Evolutionary conservation across 2,113 vertebrate genomes (phyloP).

Genomic region (Vidua chalybeata): DNA sequence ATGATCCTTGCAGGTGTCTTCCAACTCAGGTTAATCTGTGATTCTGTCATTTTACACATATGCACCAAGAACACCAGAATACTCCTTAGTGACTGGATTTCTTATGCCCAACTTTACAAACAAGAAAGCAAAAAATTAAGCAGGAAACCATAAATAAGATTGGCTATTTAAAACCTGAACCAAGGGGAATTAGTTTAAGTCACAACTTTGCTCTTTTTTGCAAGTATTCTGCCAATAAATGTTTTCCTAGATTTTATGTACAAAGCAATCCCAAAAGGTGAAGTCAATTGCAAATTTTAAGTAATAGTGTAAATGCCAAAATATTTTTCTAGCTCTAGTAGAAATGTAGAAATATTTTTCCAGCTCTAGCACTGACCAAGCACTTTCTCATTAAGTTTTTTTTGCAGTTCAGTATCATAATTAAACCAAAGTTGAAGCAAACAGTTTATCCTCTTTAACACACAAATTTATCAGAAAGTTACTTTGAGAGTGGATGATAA

Average conservation of each 20-base stretch:
- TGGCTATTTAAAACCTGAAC: neutral
- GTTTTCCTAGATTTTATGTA: neutral
- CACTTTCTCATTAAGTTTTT: neutral
- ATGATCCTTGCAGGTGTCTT: neutral
- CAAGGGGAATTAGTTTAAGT: neutral
- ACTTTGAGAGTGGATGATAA: constrained; percentile 2
- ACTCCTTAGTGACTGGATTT: neutral
- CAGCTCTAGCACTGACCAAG: neutral
- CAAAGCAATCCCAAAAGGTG: neutral
- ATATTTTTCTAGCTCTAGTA: neutral
- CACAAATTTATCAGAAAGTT: constrained; percentile 25
- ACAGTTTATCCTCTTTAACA: neutral
- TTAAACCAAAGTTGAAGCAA: constrained; percentile 10
- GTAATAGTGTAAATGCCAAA: neutral
- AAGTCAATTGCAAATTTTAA: neutral
- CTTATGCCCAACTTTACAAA: neutral
- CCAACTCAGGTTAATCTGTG: neutral
- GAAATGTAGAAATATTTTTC: neutral
- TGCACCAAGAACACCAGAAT: neutral
- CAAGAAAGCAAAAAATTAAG: neutral
- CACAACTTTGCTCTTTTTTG: neutral
- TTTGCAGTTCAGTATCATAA: neutral
- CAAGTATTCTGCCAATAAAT: neutral
- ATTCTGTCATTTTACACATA: neutral
- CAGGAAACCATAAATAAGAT: neutral